Base-by-base conservation (phyloP, 2,888 invertebrate genomes). In the Oconnorella tubifera region DNA sequence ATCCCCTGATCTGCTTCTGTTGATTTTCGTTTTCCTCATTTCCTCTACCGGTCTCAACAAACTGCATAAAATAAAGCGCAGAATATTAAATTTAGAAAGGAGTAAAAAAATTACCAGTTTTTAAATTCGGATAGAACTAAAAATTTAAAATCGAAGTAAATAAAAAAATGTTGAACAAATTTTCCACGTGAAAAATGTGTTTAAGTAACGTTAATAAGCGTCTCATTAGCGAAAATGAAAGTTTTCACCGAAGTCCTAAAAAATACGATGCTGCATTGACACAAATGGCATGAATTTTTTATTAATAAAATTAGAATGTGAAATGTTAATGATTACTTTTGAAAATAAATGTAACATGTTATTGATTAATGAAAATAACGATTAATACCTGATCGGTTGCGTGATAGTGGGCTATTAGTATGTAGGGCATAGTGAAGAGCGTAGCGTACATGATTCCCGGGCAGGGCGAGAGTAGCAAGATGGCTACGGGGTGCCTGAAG, bases 391-490 rank as follows among this genome's bases (percentile, higher is more conserved):
- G 89, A 74, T 91, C 90, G 66, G 88, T 88, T n/a, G 92, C 89
- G 79, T 97, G 96, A 80, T 96, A 97, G 80, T 92, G 91, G 3
- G 97, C 96, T 32, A 97, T 88, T 62, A 97, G 85, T 40, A 96
- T 84, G 78, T 95, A 97, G 1, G 96, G 96, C 92, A 97, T 92
- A 10, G 96, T 97, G 83, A 97, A 97, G 31, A 97, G 86, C 0
- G 96, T 96, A 19, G 96, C 94, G 83, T 97, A 97, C 93, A 96
- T 94, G 56, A 97, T 89, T 1, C 97, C 96, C 1, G 96, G 94
- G 0, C 92, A 89, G 87, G 93, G 91, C 71, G 95, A 79, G 40
- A 80, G 65, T 3, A 80, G 56, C 23, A 80, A 68, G 1, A 78
- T 76, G 1, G 77, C 74, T 53, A 75, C 73, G n/a, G 72, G 75